Percentiles rank a stretch among this genome's conserved stretches.
These are phyloP conservation scores for Todus mexicanus DNA, from an alignment of 2,797 vertebrate genomes.

Conservation along the genomic window DNA sequence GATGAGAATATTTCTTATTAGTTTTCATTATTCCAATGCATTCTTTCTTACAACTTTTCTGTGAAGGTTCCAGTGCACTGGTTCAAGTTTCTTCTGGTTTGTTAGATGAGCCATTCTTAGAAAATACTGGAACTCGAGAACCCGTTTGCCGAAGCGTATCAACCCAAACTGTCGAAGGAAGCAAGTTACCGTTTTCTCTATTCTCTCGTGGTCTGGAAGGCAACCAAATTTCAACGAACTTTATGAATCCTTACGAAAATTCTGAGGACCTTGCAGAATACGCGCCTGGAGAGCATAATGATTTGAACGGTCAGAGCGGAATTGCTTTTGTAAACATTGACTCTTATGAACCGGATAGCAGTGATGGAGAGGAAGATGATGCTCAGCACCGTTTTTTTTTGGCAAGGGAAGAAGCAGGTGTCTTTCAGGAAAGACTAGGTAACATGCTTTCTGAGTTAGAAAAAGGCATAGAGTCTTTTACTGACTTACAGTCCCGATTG, in stretches of 20 bases:
- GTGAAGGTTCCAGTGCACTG: constrained; percentile 41
- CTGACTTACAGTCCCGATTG: constrained; percentile 32
- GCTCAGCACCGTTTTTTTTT: neutral
- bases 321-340: constrained; percentile 74
- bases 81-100: constrained; percentile 49
- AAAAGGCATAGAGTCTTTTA: constrained; percentile 41
- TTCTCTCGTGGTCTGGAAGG: constrained; percentile 14
- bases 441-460: constrained; percentile 60
- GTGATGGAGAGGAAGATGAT: constrained; percentile 67
- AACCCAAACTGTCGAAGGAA: constrained; percentile 5
- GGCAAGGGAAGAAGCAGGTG: constrained; percentile 19
- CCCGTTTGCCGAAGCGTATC: neutral
- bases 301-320: constrained; percentile 51
- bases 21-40: neutral
- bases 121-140: constrained; percentile 33
- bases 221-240: constrained; percentile 19
- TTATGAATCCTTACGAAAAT: neutral
- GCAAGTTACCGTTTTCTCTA: neutral
- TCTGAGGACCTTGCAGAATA: constrained; percentile 22
- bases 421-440: constrained; percentile 59
- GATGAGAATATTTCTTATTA: neutral
- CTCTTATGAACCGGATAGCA: constrained; percentile 74
- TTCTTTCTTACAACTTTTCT: constrained; percentile 55
- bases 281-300: neutral
- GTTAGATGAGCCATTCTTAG: constrained; percentile 13